These are phyloP conservation scores for Urocyon cinereoargenteus DNA, from an alignment of 2,797 vertebrate species.

Conservation along the genomic window DNA sequence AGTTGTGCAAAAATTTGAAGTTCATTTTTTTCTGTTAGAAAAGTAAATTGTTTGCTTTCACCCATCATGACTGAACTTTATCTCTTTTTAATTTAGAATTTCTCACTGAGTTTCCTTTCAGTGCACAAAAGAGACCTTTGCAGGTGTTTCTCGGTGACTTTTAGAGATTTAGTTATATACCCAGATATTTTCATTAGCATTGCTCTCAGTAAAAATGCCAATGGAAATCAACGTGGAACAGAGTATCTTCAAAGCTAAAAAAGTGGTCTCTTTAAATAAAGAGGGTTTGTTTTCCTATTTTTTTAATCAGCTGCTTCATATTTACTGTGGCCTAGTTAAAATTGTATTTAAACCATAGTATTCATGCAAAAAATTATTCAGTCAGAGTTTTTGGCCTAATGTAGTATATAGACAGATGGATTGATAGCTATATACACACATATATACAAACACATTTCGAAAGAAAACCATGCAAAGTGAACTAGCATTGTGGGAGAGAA, in stretches of 20 bases:
- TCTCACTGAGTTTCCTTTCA: constrained; percentile 51
- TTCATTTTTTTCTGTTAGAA: constrained; percentile 49
- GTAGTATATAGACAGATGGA: not conserved
- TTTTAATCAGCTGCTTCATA: constrained; percentile 9
- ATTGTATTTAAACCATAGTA: constrained; percentile 34
- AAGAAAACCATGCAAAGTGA: not conserved
- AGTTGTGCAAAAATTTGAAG: constrained; percentile 33
- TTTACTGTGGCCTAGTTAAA: constrained; percentile 55
- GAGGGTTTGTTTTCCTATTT: not conserved
- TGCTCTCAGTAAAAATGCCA: constrained; percentile 39
- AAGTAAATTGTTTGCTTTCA: constrained; percentile 45
- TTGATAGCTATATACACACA: not conserved
- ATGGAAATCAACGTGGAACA: constrained; percentile 62
- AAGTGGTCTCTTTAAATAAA: constrained; percentile 45
- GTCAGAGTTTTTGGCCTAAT: constrained; percentile 13
- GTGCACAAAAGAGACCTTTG: constrained; percentile 61
- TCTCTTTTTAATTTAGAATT: constrained; percentile 56
- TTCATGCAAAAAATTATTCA: constrained; percentile 48
- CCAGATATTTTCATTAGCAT: constrained; percentile 70
- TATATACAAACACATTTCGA: not conserved
- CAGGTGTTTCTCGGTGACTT: constrained; percentile 62
- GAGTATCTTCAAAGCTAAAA: constrained; percentile 38
- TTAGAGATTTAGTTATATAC: constrained; percentile 51
- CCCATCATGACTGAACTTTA: constrained; percentile 24
- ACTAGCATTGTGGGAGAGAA: constrained; percentile 25